Percentiles rank a stretch among this genome's conserved stretches.
Conservation (phyloP, 2,888 invertebrate species). For the Drosophila austrosaltans region DNA sequence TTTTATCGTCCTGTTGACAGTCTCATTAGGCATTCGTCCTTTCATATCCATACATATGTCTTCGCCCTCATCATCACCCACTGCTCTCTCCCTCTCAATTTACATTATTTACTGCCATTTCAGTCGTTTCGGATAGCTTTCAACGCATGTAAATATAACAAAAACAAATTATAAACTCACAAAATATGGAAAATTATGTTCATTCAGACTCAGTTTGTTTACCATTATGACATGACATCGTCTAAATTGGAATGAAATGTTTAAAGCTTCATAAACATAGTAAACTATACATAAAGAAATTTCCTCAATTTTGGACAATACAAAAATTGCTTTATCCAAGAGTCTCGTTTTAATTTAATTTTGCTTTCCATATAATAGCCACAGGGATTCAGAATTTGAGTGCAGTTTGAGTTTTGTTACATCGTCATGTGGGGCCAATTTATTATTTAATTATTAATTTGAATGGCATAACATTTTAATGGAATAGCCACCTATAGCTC, state of each 20-base stretch:
- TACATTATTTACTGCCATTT: conserved; percentile 6
- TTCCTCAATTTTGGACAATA: not conserved
- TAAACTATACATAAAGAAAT: not conserved
- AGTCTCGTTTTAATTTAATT: not conserved
- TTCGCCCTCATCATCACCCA: not conserved
- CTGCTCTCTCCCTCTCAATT: not conserved
- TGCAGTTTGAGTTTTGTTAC: not conserved
- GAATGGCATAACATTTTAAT: not conserved
- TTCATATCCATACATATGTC: conserved; percentile 7
- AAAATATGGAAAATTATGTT: conserved; percentile 22
- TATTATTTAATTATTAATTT: conserved; percentile 4
- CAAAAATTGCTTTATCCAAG: not conserved
- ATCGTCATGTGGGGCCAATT: not conserved
- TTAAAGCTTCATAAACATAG: not conserved
- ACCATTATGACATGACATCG: not conserved
- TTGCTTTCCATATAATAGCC: not conserved
- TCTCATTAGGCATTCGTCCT: conserved; percentile 29
- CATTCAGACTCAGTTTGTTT: conserved; percentile 5
- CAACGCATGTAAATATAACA: conserved; percentile 14
- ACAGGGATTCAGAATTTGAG: not conserved
- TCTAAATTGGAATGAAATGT: not conserved
- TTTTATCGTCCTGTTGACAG: conserved; percentile 28
- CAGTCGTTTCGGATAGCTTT: conserved; percentile 1
- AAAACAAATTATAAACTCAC: conserved; percentile 15
- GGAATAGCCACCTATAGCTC: not conserved